A percentile compares a stretch with the other conserved stretches of the same genome.
phyloP scores from a whole-genome alignment of 1,140 invertebrate species.

The Trypoxylus dichotomus region DNA sequence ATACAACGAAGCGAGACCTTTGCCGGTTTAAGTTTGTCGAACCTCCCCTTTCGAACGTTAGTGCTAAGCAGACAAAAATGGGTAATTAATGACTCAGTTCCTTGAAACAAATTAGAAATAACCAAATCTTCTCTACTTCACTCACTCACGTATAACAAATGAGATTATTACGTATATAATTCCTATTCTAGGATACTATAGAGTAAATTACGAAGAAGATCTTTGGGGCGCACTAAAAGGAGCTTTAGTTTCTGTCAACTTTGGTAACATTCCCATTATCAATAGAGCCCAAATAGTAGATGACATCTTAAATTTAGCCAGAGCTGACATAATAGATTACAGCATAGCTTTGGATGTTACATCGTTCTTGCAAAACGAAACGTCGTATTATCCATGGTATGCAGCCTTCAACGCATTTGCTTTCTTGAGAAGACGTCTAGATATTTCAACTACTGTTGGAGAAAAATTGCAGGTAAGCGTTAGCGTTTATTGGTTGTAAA shows the following conservation, averaged over 20 bases:
- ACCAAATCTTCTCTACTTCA: too few species aligned
- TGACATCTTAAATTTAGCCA: slow-evolving; percentile 56
- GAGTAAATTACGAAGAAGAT: slow-evolving; percentile 63
- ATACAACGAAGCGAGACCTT: too few species aligned
- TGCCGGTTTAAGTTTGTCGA: too few species aligned
- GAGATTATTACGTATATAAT: slow-evolving; percentile 13
- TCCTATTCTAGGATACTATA: slow-evolving; percentile 59
- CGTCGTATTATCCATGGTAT: slow-evolving; percentile 67
- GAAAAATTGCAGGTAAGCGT: slow-evolving; percentile 42
- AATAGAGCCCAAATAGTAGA: slow-evolving; percentile 67
- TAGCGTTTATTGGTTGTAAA: too few species aligned
- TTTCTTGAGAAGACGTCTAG: slow-evolving; percentile 55
- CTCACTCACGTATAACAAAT: too few species aligned
- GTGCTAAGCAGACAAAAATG: too few species aligned
- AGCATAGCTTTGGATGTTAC: slow-evolving; percentile 60
- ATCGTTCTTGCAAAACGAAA: slow-evolving; percentile 63
- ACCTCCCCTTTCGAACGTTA: too few species aligned
- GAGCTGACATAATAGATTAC: slow-evolving; percentile 53
- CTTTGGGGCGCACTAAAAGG: slow-evolving; percentile 58
- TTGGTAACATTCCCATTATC: slow-evolving; percentile 56
- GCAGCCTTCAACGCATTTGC: slow-evolving; percentile 61
- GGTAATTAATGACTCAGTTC: too few species aligned
- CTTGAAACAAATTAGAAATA: too few species aligned
- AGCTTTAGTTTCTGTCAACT: slow-evolving; percentile 48
- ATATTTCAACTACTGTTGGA: slow-evolving; percentile 44